Conservation (phyloP, 2,797 vertebrate species). For the Spondyliosoma cantharus region DNA sequence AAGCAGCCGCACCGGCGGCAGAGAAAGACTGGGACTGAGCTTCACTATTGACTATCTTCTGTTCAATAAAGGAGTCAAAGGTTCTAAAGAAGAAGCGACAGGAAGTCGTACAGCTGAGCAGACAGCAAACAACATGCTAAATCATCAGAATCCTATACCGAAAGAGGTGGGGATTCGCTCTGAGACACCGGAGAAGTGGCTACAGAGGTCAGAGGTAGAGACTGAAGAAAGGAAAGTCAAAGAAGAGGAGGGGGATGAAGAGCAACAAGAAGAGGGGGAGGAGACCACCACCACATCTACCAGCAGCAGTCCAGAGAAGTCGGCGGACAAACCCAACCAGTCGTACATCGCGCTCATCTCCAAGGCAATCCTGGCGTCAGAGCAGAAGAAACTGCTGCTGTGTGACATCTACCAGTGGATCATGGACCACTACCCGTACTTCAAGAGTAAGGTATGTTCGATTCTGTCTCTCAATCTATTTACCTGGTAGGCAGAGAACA, state of each 20-base stretch:
- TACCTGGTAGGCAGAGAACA: not conserved
- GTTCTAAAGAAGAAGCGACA: slow-evolving; percentile 63
- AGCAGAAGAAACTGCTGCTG: slow-evolving; percentile 87
- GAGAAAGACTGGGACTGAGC: slow-evolving; percentile 80
- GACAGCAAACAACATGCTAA: slow-evolving; percentile 45
- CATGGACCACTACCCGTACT: slow-evolving; percentile 90
- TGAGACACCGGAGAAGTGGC: slow-evolving; percentile 49
- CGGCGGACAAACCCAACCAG: slow-evolving; percentile 84
- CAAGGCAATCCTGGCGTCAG: slow-evolving; percentile 87
- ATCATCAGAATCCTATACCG: slow-evolving; percentile 63
- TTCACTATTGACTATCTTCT: slow-evolving; percentile 89
- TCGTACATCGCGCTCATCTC: slow-evolving; percentile 90
- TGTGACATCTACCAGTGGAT: slow-evolving; percentile 93
- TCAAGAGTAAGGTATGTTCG: slow-evolving; percentile 87
- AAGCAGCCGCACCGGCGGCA: slow-evolving; percentile 61
- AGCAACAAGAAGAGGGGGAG: slow-evolving; percentile 62
- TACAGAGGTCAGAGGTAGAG: slow-evolving; percentile 54
- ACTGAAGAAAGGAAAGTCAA: slow-evolving; percentile 54
- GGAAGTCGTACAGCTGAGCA: slow-evolving; percentile 50
- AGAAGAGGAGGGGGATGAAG: slow-evolving; percentile 63
- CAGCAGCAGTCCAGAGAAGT: slow-evolving; percentile 50
- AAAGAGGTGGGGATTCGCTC: slow-evolving; percentile 58
- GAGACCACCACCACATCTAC: slow-evolving; percentile 63
- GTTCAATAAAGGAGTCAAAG: slow-evolving; percentile 80
- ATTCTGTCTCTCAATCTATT: not conserved